Evolutionary conservation across 2,888 invertebrate species (phyloP), one percentile per base, ranked within the genome.

Genomic region (Cephalotes varians): DNA sequence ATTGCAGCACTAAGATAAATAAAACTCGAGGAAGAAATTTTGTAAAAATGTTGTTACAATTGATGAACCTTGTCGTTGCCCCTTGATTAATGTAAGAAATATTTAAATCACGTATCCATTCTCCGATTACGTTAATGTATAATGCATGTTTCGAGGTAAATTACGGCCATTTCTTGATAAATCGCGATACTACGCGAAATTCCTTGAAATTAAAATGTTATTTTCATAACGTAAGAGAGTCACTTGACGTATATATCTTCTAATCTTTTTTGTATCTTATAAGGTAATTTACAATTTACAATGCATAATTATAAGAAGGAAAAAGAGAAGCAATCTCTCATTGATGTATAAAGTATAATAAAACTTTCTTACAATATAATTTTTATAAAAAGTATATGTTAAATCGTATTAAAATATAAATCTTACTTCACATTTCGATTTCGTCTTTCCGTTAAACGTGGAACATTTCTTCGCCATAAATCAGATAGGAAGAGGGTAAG

Each of bases 1-100:
- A n/a, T n/a, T n/a, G 37, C 18, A n/a, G 5, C 44, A 1, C 9
- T 18, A 25, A 56, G 12, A 56, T 69, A 79, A 79, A 71, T 47
- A 21, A 47, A 79, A 71, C 12, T 28, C 44, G 25, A 25, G 15
- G 2, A 71, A 71, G 69, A 67, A 6, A 21, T 56, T 69, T 73
- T 31, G 18, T 58, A 47, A 65, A 69, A 77, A 77, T 2, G 40
- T 40, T 64, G 69, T 69, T 77, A 77, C 44, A 56, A 69, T 79
- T 56, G 77, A 56, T 79, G 77, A 79, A 79, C 71, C 18, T 56
- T 4, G 34, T 71, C 56, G 44, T 51, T 21, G 18, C 4, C 21
- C 21, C 54, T 77, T 71, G 77, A 79, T 79, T 44, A 69, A 79
- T 71, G 71, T 12, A 71, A 79, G 44, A 79, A 79, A 79, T 79